These are phyloP conservation scores for Glossophaga mutica DNA, from an alignment of 2,797 vertebrate species.

Conservation along the genomic window DNA sequence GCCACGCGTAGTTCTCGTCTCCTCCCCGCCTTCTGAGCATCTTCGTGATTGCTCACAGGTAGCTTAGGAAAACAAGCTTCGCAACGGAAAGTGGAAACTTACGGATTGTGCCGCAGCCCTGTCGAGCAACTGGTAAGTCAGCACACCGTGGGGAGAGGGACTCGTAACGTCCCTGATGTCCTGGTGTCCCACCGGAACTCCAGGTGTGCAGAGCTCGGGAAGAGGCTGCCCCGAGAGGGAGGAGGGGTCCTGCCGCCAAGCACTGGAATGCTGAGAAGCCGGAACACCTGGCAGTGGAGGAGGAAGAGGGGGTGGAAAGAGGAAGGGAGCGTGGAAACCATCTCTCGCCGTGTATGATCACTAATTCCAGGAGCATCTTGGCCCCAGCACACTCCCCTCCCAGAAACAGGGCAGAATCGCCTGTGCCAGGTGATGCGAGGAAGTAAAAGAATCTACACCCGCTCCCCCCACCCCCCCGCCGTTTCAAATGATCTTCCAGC, in stretches of 20 bases:
- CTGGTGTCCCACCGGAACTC: not conserved
- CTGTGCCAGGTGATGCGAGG: not conserved
- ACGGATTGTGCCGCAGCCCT: not conserved
- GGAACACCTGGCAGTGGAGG: not conserved
- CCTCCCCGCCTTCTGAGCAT: not conserved
- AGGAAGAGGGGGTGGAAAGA: not conserved
- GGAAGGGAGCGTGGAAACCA: not conserved
- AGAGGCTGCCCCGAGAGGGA: not conserved
- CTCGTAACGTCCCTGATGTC: not conserved
- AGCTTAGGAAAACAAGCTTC: not conserved
- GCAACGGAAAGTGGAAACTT: not conserved
- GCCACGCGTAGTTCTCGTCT: accelerated
- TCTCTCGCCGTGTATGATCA: not conserved
- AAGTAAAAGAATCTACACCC: not conserved
- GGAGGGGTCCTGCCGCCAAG: accelerated
- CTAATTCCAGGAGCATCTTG: not conserved
- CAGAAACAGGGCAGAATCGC: not conserved
- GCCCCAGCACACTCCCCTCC: not conserved
- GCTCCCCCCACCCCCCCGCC: accelerated
- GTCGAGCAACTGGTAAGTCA: not conserved
- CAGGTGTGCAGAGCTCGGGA: not conserved
- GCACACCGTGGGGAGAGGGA: not conserved
- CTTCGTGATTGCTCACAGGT: not conserved
- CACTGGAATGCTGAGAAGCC: not conserved
- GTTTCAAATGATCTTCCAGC: not conserved